Percentiles rank a stretch among this genome's conserved stretches.
These are phyloP conservation scores for Drosophila funebris DNA, from an alignment of 1,140 invertebrate species.

Conservation along the genomic window DNA sequence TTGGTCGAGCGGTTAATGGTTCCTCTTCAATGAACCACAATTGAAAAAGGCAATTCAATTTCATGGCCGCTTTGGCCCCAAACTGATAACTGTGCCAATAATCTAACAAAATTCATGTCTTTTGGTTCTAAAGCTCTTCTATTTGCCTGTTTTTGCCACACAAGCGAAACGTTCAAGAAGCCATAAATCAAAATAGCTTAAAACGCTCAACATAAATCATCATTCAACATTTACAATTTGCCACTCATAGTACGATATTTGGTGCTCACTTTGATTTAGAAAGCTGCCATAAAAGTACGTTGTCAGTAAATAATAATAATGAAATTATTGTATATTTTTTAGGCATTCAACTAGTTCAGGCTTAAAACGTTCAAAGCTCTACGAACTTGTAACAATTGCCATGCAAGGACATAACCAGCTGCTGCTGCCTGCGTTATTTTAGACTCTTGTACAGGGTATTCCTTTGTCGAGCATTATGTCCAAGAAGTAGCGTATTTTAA, in stretches of 20 bases:
- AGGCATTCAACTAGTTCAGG: no score
- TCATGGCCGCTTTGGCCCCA: slow-evolving; percentile 49
- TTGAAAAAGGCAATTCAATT: slow-evolving; percentile 58
- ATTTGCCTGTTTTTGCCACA: slow-evolving; percentile 14
- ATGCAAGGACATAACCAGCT: no score
- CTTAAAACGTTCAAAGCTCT: no score
- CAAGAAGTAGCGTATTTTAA: no score
- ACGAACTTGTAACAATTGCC: no score
- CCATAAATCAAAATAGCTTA: slow-evolving; percentile 71
- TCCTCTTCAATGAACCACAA: background rate
- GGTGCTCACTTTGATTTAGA: slow-evolving; percentile 16
- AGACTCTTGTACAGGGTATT: no score
- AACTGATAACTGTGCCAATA: slow-evolving; percentile 21
- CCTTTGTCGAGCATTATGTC: no score
- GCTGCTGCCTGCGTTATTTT: no score
- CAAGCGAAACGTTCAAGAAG: slow-evolving; percentile 31
- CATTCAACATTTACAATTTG: background rate
- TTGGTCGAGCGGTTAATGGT: background rate
- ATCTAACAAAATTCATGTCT: background rate
- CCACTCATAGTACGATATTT: background rate
- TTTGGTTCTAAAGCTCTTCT: slow-evolving; percentile 11
- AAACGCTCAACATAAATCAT: slow-evolving; percentile 52
- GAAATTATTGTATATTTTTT: background rate
- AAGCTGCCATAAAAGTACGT: slow-evolving; percentile 28
- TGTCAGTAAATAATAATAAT: slow-evolving; percentile 33